phyloP scores from a whole-genome alignment of 2,888 invertebrate species.

The Anthophora plumipes region DNA sequence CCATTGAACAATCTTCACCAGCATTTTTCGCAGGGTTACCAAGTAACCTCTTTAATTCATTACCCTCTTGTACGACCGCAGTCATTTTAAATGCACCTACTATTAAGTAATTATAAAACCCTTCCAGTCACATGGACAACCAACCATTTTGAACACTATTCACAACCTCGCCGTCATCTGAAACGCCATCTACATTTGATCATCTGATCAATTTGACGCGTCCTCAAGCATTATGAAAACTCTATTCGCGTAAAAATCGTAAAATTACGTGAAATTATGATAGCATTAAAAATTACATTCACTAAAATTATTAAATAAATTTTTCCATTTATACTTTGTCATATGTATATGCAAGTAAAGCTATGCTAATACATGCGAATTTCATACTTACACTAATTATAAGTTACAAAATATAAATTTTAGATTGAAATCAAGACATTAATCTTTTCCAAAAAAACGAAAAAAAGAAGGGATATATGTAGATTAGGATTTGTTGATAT shows the following conservation, averaged over 20 bases:
- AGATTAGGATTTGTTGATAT: not conserved
- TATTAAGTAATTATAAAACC: constrained; percentile 31
- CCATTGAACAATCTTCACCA: constrained; percentile 79
- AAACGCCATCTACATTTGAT: constrained; percentile 17
- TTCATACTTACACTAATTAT: too few species aligned
- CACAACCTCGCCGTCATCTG: not conserved
- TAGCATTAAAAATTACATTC: not conserved
- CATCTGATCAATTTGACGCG: constrained; percentile 19
- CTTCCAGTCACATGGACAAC: constrained; percentile 17
- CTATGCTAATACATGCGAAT: too few species aligned
- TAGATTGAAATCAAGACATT: too few species aligned
- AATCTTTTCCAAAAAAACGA: too few species aligned
- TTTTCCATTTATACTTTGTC: too few species aligned
- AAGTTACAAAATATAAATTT: too few species aligned
- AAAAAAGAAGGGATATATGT: too few species aligned
- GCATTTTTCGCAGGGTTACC: constrained; percentile 78
- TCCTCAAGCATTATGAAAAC: not conserved
- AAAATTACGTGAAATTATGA: not conserved
- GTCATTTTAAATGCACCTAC: constrained; percentile 46
- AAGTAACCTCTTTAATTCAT: constrained; percentile 78
- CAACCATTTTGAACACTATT: constrained; percentile 45
- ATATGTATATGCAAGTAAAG: too few species aligned
- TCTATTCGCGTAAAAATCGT: not conserved
- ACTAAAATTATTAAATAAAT: not conserved
- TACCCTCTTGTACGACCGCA: constrained; percentile 67